phyloP scores from a whole-genome alignment of 2,888 invertebrate genomes.

The Boloria euphrosyne region DNA sequence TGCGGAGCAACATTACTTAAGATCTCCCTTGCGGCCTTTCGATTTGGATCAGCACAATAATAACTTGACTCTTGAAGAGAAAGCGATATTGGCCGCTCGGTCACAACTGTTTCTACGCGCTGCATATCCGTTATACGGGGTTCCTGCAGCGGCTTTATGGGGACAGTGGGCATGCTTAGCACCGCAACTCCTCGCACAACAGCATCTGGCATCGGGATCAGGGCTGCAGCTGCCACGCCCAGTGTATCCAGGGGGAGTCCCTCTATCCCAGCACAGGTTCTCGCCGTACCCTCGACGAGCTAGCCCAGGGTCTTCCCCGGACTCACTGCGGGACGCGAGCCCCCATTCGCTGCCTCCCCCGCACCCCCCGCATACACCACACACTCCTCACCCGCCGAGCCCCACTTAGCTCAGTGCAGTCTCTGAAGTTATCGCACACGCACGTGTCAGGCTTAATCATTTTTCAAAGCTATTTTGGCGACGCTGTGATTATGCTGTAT shows the following conservation, averaged over 20 bases:
- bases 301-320: constrained; percentile 83
- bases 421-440: constrained; percentile 12
- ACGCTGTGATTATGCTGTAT: constrained; percentile 32
- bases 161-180: constrained; percentile 88
- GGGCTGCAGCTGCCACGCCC: constrained; percentile 78
- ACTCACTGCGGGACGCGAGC: constrained; percentile 81
- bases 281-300: constrained; percentile 82
- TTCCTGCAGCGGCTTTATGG: constrained; percentile 84
- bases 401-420: constrained; percentile 60
- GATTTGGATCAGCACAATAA: constrained; percentile 87
- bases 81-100: constrained; percentile 88
- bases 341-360: constrained; percentile 68
- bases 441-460: constrained; percentile 21
- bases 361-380: constrained; percentile 66
- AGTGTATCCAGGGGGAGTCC: constrained; percentile 68
- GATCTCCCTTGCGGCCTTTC: constrained; percentile 89
- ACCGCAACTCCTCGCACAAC: constrained; percentile 85
- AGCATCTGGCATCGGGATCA: constrained; percentile 82
- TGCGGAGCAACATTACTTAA: constrained; percentile 91
- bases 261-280: constrained; percentile 83
- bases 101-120: constrained; percentile 89
- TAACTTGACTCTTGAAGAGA: constrained; percentile 89
- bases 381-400: constrained; percentile 69
- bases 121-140: constrained; percentile 83
- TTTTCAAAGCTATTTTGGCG: constrained; percentile 27